phyloP scores from a whole-genome alignment of 2,888 invertebrate genomes.

The Neoitamus cyanurus region DNA sequence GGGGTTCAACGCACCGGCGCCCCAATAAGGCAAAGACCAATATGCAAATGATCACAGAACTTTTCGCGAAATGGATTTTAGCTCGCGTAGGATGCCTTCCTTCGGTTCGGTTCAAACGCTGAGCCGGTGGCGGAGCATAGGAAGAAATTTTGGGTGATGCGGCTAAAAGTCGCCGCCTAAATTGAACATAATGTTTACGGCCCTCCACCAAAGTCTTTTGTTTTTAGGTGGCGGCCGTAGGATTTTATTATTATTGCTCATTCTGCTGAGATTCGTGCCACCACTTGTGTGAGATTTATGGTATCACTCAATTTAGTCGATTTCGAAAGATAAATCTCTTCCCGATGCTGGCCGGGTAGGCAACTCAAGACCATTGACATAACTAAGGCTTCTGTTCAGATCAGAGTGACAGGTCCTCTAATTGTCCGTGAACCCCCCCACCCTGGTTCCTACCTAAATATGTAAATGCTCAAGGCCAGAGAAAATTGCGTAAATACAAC shows the following conservation, averaged over 20 bases:
- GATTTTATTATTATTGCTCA: slow-evolving; percentile 4
- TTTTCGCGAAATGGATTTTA: slow-evolving; percentile 11
- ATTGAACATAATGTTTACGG: not conserved
- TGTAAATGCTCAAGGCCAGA: not conserved
- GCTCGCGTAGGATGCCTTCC: not conserved
- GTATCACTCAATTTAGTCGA: not conserved
- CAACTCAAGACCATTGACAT: too few species aligned
- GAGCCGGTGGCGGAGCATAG: not conserved
- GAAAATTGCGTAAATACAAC: too few species aligned
- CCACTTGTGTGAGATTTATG: not conserved
- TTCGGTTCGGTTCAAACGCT: not conserved
- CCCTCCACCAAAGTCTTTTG: not conserved
- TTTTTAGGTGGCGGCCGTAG: not conserved
- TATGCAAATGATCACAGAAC: slow-evolving; percentile 39
- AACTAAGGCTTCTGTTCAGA: too few species aligned
- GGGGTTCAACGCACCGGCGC: slow-evolving; percentile 46
- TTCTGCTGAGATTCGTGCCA: not conserved
- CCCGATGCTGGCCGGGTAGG: not conserved
- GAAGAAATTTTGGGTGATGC: not conserved
- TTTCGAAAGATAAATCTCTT: not conserved
- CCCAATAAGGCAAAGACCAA: slow-evolving; percentile 43
- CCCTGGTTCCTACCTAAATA: too few species aligned
- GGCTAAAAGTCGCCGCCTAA: not conserved
- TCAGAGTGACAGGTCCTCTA: too few species aligned
- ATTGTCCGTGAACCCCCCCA: too few species aligned